These are phyloP conservation scores for Ageneiosus marmoratus DNA, from an alignment of 2,113 vertebrate species.

Conservation along the genomic window DNA sequence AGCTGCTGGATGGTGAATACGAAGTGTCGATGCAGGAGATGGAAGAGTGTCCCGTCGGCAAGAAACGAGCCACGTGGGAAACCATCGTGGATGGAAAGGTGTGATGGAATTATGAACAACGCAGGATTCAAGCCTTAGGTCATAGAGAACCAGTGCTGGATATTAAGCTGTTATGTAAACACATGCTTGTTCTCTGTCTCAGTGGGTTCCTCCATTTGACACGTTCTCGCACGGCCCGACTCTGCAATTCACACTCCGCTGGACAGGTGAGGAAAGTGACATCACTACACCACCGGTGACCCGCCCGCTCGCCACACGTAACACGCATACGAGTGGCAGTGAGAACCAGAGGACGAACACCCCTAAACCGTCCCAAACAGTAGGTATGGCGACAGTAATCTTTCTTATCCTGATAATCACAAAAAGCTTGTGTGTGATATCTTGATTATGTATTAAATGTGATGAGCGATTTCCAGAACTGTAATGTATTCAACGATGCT, in stretches of 20 bases:
- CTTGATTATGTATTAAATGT: neutral
- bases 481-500: no score
- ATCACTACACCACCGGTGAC: constrained; percentile 91
- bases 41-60: constrained; percentile 95
- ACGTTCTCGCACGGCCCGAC: constrained; percentile 99
- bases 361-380: constrained; percentile 82
- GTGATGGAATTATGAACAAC: neutral
- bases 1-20: constrained; percentile 96
- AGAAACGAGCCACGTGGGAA: constrained; percentile 98
- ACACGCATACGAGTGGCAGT: constrained; percentile 86
- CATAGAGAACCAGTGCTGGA: neutral
- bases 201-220: constrained; percentile 97
- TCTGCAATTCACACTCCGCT: constrained; percentile 94
- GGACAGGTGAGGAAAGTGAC: constrained; percentile 89
- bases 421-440: no score
- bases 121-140: neutral
- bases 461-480: no score
- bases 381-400: constrained; percentile 75
- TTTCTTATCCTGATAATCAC: neutral
- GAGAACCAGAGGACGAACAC: constrained; percentile 86
- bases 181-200: constrained; percentile 2
- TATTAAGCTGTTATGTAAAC: no score
- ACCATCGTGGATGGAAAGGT: constrained; percentile 95
- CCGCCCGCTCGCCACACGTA: constrained; percentile 93
- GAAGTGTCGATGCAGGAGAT: constrained; percentile 99